Evolutionary conservation across 2,888 invertebrate genomes (phyloP).

Genomic region (Drosophila histrio): DNA sequence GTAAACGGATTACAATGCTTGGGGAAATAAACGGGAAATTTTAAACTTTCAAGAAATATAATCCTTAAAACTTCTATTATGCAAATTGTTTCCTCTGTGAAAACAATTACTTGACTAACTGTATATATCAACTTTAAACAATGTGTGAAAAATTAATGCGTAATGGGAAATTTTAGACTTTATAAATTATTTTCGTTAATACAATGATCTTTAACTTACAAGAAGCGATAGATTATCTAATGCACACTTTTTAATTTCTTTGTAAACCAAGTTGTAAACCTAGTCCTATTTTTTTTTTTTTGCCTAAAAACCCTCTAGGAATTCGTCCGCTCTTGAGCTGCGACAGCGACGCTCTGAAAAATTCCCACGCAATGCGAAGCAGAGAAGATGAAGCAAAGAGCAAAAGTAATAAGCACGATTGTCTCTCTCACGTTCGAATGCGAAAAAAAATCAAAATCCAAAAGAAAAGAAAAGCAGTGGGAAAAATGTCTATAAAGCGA

Average conservation of each 20-base stretch:
- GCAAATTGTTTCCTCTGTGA: no score
- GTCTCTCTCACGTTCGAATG: constrained; percentile 44
- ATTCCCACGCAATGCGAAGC: constrained; percentile 63
- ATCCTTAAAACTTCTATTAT: no score
- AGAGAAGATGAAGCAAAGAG: constrained; percentile 36
- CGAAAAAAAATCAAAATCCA: constrained; percentile 40
- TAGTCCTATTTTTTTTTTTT: no score
- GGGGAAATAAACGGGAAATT: no score
- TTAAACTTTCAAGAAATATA: no score
- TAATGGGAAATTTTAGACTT: not conserved
- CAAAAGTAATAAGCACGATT: constrained; percentile 56
- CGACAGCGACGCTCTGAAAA: constrained; percentile 51
- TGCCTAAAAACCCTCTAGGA: constrained; percentile 28
- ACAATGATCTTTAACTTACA: constrained; percentile 19
- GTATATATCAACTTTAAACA: no score
- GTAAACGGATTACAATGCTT: no score
- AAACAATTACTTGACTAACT: no score
- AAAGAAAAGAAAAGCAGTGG: constrained; percentile 71
- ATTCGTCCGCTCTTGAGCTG: constrained; percentile 24
- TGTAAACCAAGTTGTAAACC: not conserved
- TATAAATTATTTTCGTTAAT: not conserved
- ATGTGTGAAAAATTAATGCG: not conserved
- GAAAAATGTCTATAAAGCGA: constrained; percentile 65
- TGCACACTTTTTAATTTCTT: not conserved
- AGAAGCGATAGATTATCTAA: not conserved